Percentiles rank a stretch among this genome's conserved stretches.
phyloP scores from a whole-genome alignment of 2,113 vertebrate species.

The Piaya cayana region DNA sequence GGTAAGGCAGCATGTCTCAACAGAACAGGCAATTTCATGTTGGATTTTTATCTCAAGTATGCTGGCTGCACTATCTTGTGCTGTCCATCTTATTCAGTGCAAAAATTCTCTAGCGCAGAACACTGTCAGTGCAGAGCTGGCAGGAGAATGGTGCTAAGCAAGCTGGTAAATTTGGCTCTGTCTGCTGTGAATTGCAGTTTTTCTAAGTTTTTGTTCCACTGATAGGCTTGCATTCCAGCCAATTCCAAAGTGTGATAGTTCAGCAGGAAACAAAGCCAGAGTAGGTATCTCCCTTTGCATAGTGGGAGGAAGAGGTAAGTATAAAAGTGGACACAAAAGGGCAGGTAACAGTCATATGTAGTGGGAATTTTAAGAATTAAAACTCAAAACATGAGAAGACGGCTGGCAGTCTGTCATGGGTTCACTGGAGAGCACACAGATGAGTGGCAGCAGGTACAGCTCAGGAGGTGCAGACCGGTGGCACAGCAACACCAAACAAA shows the following conservation, averaged over 20 bases:
- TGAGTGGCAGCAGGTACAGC: not conserved
- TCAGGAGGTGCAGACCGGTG: not conserved
- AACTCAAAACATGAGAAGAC: not conserved
- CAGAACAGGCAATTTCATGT: not conserved
- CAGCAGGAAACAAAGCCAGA: not conserved
- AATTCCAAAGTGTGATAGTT: not conserved
- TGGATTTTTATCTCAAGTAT: not conserved
- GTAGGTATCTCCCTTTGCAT: not conserved
- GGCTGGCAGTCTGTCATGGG: not conserved
- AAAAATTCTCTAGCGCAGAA: not conserved
- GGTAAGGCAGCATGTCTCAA: not conserved
- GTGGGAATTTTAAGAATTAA: not conserved
- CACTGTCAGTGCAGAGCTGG: not conserved
- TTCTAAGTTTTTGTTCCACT: not conserved
- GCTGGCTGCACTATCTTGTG: not conserved
- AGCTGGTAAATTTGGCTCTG: not conserved
- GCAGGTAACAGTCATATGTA: not conserved
- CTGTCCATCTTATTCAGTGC: not conserved
- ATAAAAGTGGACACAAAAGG: not conserved
- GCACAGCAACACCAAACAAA: not conserved
- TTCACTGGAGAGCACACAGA: not conserved
- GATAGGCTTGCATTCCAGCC: not conserved
- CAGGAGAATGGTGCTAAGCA: rapidly evolving
- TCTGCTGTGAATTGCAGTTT: not conserved
- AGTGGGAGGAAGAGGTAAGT: not conserved